Base-by-base conservation (phyloP, 2,888 invertebrate species). In the Thymelicus lineola region DNA sequence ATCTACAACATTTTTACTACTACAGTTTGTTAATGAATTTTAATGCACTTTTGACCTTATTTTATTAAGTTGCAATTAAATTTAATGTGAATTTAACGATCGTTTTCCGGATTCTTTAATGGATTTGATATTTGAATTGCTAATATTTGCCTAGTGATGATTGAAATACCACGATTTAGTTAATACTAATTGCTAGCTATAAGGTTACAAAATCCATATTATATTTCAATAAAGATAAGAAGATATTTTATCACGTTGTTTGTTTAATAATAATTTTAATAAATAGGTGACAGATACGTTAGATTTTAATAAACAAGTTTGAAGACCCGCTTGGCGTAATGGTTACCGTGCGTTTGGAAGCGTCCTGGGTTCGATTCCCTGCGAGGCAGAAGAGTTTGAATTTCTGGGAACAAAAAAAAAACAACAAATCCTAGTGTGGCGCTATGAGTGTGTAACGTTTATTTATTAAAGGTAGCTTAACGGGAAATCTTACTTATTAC, bases 11-110 rank as follows among this genome's bases (percentile, higher is more conserved):
- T 74, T 71, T 68, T 53, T 53, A 53, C 53, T 53, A 9, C 12
- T n/a, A 53, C 20, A 12, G 45, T 61, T 61, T 45, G 15, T n/a
- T 35, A n/a, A 17, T 46, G 17, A 62, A 62, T 82, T 74, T 85
- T 87, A 89, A 90, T 88, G 86, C 88, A 85, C 87, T 86, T 85
- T 90, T 87, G 88, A 88, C 86, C 86, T 86, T 79, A 83, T 82
- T 82, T 83, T 76, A 82, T 84, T 88, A 20, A 53, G 86, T 57
- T 57, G n/a, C 6, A 36, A 90, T 91, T 79, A 75, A 77, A 82
- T 83, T 83, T 86, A 83, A 84, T 85, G 86, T 82, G 82, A 83
- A 82, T 86, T 87, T 87, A 88, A 91, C 84, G 87, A 84, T 82
- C 86, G 80, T 84, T 89, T 90, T 90, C 91, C 92, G 89, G 89